These are phyloP conservation scores for Squalus acanthias DNA, from an alignment of 2,797 vertebrate species.

Conservation along the genomic window DNA sequence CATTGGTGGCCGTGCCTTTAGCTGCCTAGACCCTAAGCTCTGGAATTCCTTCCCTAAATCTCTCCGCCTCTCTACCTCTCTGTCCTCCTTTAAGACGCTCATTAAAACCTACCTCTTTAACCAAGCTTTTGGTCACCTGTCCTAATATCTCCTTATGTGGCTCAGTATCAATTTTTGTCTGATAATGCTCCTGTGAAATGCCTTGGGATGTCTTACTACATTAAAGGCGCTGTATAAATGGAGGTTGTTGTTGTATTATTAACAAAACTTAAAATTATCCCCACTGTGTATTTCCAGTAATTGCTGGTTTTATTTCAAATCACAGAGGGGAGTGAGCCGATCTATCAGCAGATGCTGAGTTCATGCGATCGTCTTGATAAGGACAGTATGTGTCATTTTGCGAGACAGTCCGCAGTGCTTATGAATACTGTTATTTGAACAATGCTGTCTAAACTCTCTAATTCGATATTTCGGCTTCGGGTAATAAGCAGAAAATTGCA, in stretches of 20 bases:
- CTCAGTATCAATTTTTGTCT: neutral
- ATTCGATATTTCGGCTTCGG: constrained; percentile 3
- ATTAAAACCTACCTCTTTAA: neutral
- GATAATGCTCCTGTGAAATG: neutral
- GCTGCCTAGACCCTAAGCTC: neutral
- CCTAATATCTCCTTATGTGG: neutral
- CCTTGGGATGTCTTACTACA: neutral
- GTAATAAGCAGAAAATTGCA: constrained; percentile 30
- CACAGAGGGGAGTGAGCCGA: neutral
- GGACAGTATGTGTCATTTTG: neutral
- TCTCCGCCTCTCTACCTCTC: neutral
- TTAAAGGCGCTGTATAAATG: neutral
- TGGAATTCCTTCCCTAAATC: neutral
- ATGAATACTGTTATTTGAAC: constrained; percentile 23
- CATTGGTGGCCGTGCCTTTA: neutral
- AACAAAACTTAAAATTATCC: neutral
- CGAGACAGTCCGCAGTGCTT: neutral
- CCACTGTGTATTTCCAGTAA: neutral
- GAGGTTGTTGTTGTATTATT: neutral
- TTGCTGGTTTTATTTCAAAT: neutral
- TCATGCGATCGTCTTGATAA: neutral
- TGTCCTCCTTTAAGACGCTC: neutral
- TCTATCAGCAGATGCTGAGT: neutral
- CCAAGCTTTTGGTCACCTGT: neutral
- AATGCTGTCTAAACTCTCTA: neutral